phyloP scores from a whole-genome alignment of 2,113 vertebrate species.

The Pycnonotus jocosus region DNA sequence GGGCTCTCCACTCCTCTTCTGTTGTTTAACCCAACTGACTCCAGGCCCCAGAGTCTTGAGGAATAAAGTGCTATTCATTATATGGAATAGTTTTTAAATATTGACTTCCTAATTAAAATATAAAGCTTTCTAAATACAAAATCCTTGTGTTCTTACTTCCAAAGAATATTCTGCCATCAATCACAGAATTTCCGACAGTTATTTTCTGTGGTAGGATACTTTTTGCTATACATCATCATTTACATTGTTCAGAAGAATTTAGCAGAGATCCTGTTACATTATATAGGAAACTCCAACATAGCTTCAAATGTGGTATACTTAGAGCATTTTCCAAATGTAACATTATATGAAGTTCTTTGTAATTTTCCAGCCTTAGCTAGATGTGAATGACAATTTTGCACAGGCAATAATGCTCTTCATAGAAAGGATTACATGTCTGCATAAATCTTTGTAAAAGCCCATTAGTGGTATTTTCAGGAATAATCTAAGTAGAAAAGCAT shows the following conservation, averaged over 20 bases:
- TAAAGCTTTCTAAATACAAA: background rate
- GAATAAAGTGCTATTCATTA: background rate
- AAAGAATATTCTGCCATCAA: background rate
- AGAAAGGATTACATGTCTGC: background rate
- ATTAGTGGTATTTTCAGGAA: conserved; percentile 37
- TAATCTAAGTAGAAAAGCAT: conserved; percentile 31
- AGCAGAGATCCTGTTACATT: background rate
- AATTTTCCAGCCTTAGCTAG: background rate
- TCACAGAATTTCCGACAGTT: background rate
- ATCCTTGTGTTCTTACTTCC: background rate
- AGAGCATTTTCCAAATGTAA: background rate
- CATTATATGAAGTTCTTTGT: background rate
- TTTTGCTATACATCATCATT: background rate
- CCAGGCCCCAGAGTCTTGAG: background rate
- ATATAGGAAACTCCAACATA: background rate
- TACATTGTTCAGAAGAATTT: background rate
- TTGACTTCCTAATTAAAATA: background rate
- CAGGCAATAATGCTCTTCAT: background rate
- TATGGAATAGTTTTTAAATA: background rate
- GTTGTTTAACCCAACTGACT: background rate
- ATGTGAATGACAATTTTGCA: background rate
- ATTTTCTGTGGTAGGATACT: background rate
- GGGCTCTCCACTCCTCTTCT: background rate
- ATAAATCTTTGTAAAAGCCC: conserved; percentile 41
- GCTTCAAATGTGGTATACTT: background rate